Percentiles rank a stretch among this genome's conserved stretches.
phyloP scores from a whole-genome alignment of 2,888 invertebrate species.

The Eucriotettix oculatus region DNA sequence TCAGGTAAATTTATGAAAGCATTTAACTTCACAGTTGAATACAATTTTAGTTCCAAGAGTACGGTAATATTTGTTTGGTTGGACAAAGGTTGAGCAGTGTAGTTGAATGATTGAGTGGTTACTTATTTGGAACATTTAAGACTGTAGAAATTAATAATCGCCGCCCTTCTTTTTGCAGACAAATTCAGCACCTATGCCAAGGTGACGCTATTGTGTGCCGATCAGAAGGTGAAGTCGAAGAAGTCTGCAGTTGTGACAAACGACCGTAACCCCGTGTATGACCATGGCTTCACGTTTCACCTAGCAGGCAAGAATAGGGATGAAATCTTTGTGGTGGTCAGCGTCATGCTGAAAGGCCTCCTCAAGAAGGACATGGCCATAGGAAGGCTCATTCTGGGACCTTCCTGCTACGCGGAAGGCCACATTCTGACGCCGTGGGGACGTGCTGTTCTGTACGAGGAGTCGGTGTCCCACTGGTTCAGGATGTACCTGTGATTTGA shows the following conservation, averaged over 20 bases:
- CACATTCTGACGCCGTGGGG: slow-evolving; percentile 21
- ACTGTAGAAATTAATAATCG: no score
- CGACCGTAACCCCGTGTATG: slow-evolving; percentile 13
- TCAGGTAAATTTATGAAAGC: no score
- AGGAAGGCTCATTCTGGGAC: slow-evolving; percentile 19
- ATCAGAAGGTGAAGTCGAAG: slow-evolving; percentile 18
- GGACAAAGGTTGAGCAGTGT: no score
- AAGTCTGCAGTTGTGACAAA: slow-evolving; percentile 14
- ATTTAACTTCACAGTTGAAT: no score
- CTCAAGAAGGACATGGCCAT: slow-evolving; percentile 17
- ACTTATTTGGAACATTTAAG: no score
- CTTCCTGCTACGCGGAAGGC: slow-evolving; percentile 17
- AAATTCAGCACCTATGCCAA: slow-evolving; percentile 19
- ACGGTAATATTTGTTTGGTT: no score
- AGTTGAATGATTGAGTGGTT: no score
- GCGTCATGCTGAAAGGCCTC: slow-evolving; percentile 16
- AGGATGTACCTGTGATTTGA: neutral
- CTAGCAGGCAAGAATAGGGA: slow-evolving; percentile 13
- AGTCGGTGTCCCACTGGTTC: neutral
- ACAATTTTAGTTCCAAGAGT: no score
- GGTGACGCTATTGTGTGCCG: slow-evolving; percentile 17
- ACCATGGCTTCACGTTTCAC: slow-evolving; percentile 16
- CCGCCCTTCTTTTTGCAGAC: slow-evolving; percentile 12
- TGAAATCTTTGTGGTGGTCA: slow-evolving; percentile 18
- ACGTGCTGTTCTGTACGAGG: slow-evolving; percentile 10